Evolutionary conservation across 2,888 invertebrate species (phyloP).

Genomic region (Eristalinus aeneus): DNA sequence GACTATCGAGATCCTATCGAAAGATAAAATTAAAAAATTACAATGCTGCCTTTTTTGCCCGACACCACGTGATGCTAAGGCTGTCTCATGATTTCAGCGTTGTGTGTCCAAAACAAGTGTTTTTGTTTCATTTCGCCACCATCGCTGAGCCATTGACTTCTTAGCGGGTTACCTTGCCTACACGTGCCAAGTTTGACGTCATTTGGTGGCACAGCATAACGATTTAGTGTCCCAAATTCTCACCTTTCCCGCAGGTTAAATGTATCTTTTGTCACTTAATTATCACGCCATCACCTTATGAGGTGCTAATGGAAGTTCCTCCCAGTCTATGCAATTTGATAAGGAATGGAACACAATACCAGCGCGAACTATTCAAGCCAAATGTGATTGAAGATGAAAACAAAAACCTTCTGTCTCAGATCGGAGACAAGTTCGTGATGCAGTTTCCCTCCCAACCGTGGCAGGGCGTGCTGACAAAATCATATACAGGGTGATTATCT

Average conservation of each 20-base stretch:
- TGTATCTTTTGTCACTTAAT: constrained; percentile 11
- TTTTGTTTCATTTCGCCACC: no score
- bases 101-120: no score
- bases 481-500: constrained; percentile 25
- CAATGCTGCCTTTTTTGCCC: no score
- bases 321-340: background rate
- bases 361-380: background rate
- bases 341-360: constrained; percentile 3
- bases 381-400: background rate
- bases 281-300: constrained; percentile 7
- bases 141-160: no score
- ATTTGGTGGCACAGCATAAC: background rate
- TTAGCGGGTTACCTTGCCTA: background rate
- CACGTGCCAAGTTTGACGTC: background rate
- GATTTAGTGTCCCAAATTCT: background rate
- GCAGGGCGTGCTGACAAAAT: background rate
- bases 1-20: no score
- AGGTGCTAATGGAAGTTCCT: background rate
- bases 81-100: no score
- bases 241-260: background rate
- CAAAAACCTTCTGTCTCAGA: background rate
- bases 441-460: background rate
- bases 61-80: no score
- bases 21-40: no score
- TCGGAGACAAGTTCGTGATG: background rate